Percentiles rank a stretch among this genome's conserved stretches.
These are phyloP conservation scores for Galbula dea DNA, from an alignment of 2,113 vertebrate genomes.

Conservation along the genomic window DNA sequence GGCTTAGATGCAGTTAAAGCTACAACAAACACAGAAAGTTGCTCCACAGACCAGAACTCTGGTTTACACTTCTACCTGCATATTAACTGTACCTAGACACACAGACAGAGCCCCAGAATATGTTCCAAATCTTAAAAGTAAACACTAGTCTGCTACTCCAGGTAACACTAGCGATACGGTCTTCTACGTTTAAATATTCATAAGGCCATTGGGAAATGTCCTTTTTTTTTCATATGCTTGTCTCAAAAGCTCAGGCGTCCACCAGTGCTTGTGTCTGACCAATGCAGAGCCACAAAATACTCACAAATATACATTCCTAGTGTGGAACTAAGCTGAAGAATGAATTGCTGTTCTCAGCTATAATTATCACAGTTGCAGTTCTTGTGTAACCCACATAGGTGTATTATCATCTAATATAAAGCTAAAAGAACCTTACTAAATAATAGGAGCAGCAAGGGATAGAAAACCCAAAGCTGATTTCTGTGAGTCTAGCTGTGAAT, in stretches of 20 bases:
- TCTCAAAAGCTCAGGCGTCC: not conserved
- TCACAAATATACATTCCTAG: not conserved
- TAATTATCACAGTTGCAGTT: constrained; percentile 21
- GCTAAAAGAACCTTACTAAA: not conserved
- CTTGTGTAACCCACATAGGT: constrained; percentile 15
- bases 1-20: not conserved
- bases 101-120: not conserved
- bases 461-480: not conserved
- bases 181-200: constrained; percentile 26
- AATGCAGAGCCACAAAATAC: constrained; percentile 16
- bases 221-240: constrained; percentile 20
- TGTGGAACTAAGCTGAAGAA: not conserved
- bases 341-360: not conserved
- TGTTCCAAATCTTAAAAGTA: not conserved
- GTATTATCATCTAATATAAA: not conserved
- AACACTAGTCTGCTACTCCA: not conserved
- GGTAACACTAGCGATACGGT: not conserved
- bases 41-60: not conserved
- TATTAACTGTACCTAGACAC: not conserved
- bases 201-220: not conserved
- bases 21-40: constrained; percentile 14
- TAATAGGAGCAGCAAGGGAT: not conserved
- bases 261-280: not conserved
- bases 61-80: not conserved
- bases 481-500: not conserved